phyloP scores from a whole-genome alignment of 2,888 invertebrate genomes.

The Eupithecia exiguata region DNA sequence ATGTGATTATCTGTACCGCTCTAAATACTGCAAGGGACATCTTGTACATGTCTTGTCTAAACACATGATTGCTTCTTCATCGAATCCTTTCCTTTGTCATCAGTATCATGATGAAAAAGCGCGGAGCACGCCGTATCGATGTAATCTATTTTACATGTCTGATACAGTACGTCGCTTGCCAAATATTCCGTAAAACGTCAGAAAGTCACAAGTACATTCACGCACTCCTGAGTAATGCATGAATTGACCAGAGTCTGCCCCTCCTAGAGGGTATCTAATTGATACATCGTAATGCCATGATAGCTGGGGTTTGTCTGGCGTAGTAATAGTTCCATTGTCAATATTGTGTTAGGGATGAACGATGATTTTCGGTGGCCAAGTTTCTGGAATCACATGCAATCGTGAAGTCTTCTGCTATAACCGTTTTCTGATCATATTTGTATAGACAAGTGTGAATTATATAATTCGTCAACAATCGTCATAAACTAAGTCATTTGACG shows the following conservation, averaged over 20 bases:
- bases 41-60: constrained; percentile 82
- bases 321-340: constrained; percentile 73
- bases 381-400: constrained; percentile 81
- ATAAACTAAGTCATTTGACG: constrained; percentile 54
- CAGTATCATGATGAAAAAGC: constrained; percentile 59
- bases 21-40: constrained; percentile 88
- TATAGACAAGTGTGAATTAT: constrained; percentile 70
- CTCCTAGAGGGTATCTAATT: constrained; percentile 73
- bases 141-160: constrained; percentile 70
- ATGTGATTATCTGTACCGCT: constrained; percentile 84
- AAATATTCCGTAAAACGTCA: constrained; percentile 84
- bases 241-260: constrained; percentile 79
- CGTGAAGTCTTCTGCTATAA: constrained; percentile 65
- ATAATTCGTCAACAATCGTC: constrained; percentile 65
- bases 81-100: constrained; percentile 59
- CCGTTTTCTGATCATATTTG: constrained; percentile 68
- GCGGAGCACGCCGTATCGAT: constrained; percentile 68
- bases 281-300: constrained; percentile 71
- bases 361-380: constrained; percentile 79
- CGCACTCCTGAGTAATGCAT: constrained; percentile 81
- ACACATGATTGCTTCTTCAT: constrained; percentile 68
- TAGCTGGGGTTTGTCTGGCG: constrained; percentile 60
- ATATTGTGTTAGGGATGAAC: constrained; percentile 75
- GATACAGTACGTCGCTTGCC: constrained; percentile 80
- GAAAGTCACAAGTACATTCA: constrained; percentile 82